Evolutionary conservation across 2,888 invertebrate genomes (phyloP).

Genomic region (Aphidoletes aphidimyza): DNA sequence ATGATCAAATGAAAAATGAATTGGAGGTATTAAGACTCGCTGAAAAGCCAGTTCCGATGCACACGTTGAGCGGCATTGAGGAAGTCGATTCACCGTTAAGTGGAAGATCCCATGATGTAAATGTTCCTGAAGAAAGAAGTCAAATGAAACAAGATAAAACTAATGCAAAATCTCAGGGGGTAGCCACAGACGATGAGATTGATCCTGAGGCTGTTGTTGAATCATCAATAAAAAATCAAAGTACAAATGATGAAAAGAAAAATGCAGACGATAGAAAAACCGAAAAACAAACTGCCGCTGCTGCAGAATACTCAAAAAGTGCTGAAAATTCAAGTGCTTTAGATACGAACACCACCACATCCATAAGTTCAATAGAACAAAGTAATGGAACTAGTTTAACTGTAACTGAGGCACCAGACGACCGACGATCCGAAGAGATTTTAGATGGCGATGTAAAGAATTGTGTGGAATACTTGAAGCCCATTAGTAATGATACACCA

Average conservation of each 20-base stretch:
- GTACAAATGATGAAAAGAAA: too few species aligned
- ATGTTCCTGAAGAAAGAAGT: not conserved
- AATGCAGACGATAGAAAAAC: too few species aligned
- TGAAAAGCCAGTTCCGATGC: not conserved
- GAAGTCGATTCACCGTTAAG: conserved; percentile 19
- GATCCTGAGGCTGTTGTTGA: too few species aligned
- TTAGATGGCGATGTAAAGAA: not conserved
- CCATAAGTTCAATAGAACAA: not conserved
- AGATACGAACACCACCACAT: not conserved
- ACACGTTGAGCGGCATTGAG: not conserved
- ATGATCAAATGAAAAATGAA: conserved; percentile 30
- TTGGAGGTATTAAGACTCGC: not conserved
- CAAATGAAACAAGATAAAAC: not conserved
- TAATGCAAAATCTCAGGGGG: not conserved
- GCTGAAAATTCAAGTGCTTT: not conserved
- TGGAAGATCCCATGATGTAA: too few species aligned
- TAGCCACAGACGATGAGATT: too few species aligned
- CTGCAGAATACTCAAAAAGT: too few species aligned
- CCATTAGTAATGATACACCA: not conserved
- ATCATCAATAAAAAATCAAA: too few species aligned
- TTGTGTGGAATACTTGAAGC: not conserved
- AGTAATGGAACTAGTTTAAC: not conserved
- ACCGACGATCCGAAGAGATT: conserved; percentile 12
- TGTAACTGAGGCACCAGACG: not conserved
- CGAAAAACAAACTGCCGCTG: too few species aligned